Evolutionary conservation across 2,888 invertebrate genomes (phyloP), one percentile per base, ranked within the genome.

Genomic region (Leptarthrus brevirostris): DNA sequence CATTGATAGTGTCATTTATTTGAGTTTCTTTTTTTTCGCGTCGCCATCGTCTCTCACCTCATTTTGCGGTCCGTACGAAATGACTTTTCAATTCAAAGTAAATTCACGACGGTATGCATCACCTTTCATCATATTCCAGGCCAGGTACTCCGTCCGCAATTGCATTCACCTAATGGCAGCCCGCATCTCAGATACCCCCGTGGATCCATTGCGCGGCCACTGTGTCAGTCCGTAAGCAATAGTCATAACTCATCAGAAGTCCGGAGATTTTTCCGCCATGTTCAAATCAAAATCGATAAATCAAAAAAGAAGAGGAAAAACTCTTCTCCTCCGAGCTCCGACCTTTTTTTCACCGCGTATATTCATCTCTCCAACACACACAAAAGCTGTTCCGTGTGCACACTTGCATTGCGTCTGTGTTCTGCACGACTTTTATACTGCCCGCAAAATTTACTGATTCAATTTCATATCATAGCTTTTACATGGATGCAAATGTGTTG

Each of bases 271-370:
- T 47, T 66, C 47, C 64, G 64, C 64, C 64, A 66, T 66, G 64
- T 66, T 66, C 64, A 66, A 66, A 66, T 66, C 64, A 66, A 66
- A 66, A 66, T 66, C 64, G 64, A 66, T 66, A 66, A 66, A 66
- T 66, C 64, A 66, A 66, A 66, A 66, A 66, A 66, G 64, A 58
- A 58, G 64, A 66, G 47, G n/a, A 66, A 66, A 66, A 66, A 47
- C 47, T 14, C 14, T 26, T 14, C 34, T 36, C 36, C 56, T 56
- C 56, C 26, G 16, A 30, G 8, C 40, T 40, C n/a, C n/a, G n/a
- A n/a, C n/a, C n/a, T n/a, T n/a, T n/a, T n/a, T n/a, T n/a, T n/a
- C n/a, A n/a, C n/a, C n/a, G n/a, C n/a, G n/a, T n/a, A n/a, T n/a
- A n/a, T n/a, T n/a, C n/a, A n/a, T n/a, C n/a, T n/a, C n/a, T n/a